A percentile compares a stretch with the other conserved stretches of the same genome.
phyloP scores from a whole-genome alignment of 2,113 vertebrate genomes.

The Rousettus leschenaultii region DNA sequence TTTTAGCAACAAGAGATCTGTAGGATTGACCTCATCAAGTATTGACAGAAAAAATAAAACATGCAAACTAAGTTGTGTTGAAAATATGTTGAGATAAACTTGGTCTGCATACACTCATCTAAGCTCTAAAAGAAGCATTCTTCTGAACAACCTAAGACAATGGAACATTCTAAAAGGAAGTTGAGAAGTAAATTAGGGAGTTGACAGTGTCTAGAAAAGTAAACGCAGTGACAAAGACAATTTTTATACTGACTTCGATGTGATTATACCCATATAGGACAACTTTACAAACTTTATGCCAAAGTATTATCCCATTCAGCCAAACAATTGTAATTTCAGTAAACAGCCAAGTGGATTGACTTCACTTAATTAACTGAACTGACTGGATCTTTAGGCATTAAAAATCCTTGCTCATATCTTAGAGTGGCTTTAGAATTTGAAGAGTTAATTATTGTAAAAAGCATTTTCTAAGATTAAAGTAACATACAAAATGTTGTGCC shows the following conservation, averaged over 20 bases:
- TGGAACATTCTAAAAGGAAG: background rate
- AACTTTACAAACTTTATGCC: background rate
- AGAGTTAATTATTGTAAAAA: background rate
- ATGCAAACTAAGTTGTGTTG: conserved; percentile 36
- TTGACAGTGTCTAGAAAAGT: conserved; percentile 5
- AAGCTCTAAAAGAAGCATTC: conserved; percentile 15
- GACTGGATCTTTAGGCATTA: background rate
- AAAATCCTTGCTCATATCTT: background rate
- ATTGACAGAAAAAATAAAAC: conserved; percentile 71
- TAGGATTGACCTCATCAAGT: conserved; percentile 20
- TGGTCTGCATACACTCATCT: conserved; percentile 44
- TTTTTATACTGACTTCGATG: background rate
- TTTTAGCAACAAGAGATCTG: background rate
- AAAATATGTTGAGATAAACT: background rate
- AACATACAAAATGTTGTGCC: background rate
- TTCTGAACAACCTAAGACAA: background rate
- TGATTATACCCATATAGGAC: background rate
- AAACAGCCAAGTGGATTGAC: background rate
- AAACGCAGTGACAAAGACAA: conserved; percentile 8
- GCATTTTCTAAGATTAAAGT: background rate
- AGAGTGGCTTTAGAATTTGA: background rate
- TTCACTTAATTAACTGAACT: background rate
- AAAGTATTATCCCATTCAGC: background rate
- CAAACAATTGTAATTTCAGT: background rate
- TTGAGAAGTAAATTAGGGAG: background rate